Evolutionary conservation across 2,888 invertebrate species (phyloP).

Genomic region (Notodonta dromedarius): DNA sequence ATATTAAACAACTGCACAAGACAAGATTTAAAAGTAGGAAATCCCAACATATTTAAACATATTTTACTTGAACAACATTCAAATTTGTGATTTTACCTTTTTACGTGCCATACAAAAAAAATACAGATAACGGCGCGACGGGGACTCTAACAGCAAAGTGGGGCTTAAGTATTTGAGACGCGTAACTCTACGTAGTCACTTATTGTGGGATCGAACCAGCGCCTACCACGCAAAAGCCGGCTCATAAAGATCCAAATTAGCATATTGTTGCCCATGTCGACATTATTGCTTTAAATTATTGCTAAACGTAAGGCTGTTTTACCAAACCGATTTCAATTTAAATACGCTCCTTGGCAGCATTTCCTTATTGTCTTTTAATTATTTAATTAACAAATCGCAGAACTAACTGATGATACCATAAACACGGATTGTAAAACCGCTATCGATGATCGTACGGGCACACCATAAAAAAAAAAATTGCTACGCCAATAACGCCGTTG

Average conservation of each 20-base stretch:
- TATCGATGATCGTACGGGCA: slow-evolving; percentile 1
- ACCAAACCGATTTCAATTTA: neutral
- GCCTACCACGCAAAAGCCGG: neutral
- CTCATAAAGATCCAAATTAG: slow-evolving; percentile 1
- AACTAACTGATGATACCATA: slow-evolving; percentile 1
- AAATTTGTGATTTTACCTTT: no score
- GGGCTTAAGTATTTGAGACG: no score
- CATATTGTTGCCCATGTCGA: neutral
- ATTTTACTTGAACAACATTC: no score
- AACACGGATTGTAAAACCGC: neutral
- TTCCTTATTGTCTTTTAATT: slow-evolving; percentile 6
- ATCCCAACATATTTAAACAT: no score
- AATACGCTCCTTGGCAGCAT: slow-evolving; percentile 1
- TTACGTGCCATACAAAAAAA: no score
- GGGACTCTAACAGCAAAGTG: no score
- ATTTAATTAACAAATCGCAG: slow-evolving; percentile 4
- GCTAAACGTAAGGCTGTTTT: neutral
- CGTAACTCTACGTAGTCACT: no score
- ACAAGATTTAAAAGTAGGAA: neutral
- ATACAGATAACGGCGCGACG: no score
- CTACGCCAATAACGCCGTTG: neutral
- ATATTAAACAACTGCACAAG: neutral
- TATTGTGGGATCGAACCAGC: neutral
- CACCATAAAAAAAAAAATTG: slow-evolving; percentile 8
- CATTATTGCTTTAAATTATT: neutral